These are phyloP conservation scores for Ceratitis capitata DNA, from an alignment of 1,140 invertebrate genomes.

Conservation along the genomic window DNA sequence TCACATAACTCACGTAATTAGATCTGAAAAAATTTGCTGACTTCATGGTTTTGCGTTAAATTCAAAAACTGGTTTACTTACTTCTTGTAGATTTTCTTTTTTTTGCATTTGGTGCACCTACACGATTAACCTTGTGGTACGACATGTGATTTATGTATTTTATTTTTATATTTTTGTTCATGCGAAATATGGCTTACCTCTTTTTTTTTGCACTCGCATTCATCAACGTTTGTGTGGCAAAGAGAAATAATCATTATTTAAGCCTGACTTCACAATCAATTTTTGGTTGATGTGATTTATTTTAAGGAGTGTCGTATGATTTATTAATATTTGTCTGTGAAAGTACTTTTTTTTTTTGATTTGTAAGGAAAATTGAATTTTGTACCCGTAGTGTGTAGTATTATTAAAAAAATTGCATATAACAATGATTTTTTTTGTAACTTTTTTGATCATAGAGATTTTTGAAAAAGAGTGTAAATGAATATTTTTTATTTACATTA, in stretches of 20 bases:
- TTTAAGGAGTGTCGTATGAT: background rate
- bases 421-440: too few relatives aligned
- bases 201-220: too few relatives aligned
- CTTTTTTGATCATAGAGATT: too few relatives aligned
- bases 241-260: background rate
- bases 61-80: background rate
- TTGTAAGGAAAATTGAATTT: background rate
- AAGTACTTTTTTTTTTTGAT: background rate
- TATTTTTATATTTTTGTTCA: too few relatives aligned
- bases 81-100: background rate
- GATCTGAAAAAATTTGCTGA: constrained; percentile 4
- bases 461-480: too few relatives aligned
- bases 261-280: background rate
- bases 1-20: constrained; percentile 16
- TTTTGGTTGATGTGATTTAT: background rate
- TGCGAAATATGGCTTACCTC: too few relatives aligned
- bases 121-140: background rate
- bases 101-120: background rate
- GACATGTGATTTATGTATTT: background rate
- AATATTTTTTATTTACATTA: too few relatives aligned
- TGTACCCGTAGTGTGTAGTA: background rate
- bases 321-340: background rate
- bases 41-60: background rate
- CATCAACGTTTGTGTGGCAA: too few relatives aligned
- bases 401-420: too few relatives aligned